Evolutionary conservation across 1,140 invertebrate species (phyloP), one percentile per base, ranked within the genome.

Genomic region (Scaptomyza graminum): DNA sequence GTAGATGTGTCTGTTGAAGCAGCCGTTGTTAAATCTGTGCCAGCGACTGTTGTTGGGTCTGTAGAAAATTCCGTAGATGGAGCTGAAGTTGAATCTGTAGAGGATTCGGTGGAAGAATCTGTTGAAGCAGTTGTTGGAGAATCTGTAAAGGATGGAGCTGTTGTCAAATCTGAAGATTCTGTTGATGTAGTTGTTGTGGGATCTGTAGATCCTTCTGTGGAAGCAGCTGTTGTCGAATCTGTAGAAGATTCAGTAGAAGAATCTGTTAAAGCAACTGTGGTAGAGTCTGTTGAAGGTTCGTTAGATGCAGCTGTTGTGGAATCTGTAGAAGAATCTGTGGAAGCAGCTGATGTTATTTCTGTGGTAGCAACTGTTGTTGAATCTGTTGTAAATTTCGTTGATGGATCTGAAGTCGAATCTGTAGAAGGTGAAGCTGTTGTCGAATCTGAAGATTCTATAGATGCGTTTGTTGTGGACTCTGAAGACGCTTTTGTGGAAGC

Each of bases 111-210:
- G 5, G 1, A 47, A 18, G 57, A 46, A 8, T 65, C 66, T 44
- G 64, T 47, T 0, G 64, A 13, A 7, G 39, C 39, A 15, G 25
- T 3, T 7, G 59, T 68, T 4, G 61, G 43, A 5, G 54, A 28
- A 3, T 46, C 52, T 0, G 68, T 59, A 3, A n/a, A n/a, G 55
- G 25, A 25, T 34, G 7, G 1, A 28, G 15, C 15, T 8, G 63
- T 60, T 7, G 71, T 25, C 0, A 54, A 28, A 2, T 70, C 62
- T 12, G 71, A 72, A 1, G 73, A 47, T 0, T 18, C 18, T 5
- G 46, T 0, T 0, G 31, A 28, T 16, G 28, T 5, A 5, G 8
- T 5, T 9, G 49, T 31, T 15, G 28, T 28, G 0, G 4, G 18
- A 22, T 22, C 18, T 7, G 28, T 6, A 7, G 28, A 31, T 6